phyloP scores from a whole-genome alignment of 1,140 invertebrate species.

The Solenopsis fugax region DNA sequence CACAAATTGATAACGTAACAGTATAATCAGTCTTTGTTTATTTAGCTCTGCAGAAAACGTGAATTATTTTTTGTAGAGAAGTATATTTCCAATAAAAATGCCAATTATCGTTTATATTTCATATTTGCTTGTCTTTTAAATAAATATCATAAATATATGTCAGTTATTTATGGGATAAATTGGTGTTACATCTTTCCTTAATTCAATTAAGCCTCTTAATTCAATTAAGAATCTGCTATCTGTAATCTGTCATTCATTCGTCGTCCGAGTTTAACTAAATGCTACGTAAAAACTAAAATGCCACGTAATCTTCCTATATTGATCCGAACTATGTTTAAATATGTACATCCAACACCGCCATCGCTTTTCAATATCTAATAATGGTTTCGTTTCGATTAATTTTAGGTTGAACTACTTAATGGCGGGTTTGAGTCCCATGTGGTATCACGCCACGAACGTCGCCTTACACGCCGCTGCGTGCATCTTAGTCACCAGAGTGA shows the following conservation, averaged over 20 bases:
- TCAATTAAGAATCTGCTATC: background rate
- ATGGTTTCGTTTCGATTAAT: slow-evolving; percentile 68
- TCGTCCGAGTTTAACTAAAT: background rate
- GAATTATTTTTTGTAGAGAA: background rate
- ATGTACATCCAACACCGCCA: background rate
- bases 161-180: background rate
- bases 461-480: slow-evolving; percentile 91
- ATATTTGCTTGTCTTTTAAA: background rate
- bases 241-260: background rate
- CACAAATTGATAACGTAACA: background rate
- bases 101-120: background rate
- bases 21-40: background rate
- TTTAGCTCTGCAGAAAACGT: background rate
- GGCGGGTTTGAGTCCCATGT: slow-evolving; percentile 90
- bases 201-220: too few species aligned
- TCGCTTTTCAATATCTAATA: background rate
- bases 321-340: slow-evolving; percentile 3
- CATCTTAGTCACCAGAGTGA: slow-evolving; percentile 90
- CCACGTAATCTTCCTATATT: background rate
- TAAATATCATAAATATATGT: background rate
- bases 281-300: too few species aligned
- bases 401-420: slow-evolving; percentile 91
- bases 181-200: background rate
- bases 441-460: slow-evolving; percentile 93
- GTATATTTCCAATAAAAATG: background rate